Base-by-base conservation (phyloP, 2,888 invertebrate species). In the Pristionchus fissidentatus region DNA sequence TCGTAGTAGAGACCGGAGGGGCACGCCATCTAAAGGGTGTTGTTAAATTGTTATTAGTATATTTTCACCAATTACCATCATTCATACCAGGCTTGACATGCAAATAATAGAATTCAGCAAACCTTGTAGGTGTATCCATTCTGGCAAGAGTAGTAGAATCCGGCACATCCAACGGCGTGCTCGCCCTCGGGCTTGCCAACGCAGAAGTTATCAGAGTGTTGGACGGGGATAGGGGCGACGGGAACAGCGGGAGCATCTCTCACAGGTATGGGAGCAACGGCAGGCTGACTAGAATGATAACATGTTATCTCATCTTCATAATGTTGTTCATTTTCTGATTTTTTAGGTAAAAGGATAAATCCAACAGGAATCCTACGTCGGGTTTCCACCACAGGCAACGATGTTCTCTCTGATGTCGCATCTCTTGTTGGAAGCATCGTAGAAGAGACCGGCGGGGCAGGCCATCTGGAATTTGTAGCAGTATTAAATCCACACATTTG, bases 1-100 rank as follows among this genome's bases (percentile, higher is more conserved):
- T 85, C 84, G 81, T 77, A 88, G 66, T 78, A 41, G 22, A 85
- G 83, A 7, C 85, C 85, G 22, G 62, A 38, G 15, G 88, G 88
- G 77, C 88, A 88, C 10, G 70, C 49, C 82, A 82, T 82, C 81
- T 66, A n/a, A 55, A 35, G 15, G 38, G 22, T 29, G 32, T 13
- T 10, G 29, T 29, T 19, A 70, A 70, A 35, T 29, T 70, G n/a
- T n/a, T n/a, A n/a, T n/a, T n/a, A n/a, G n/a, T n/a, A n/a, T n/a
- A n/a, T n/a, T n/a, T n/a, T n/a, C n/a, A n/a, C n/a, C n/a, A n/a
- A n/a, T n/a, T n/a, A n/a, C n/a, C n/a, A 55, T n/a, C 22, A 70
- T 41, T 35, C 38, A 19, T 35, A 13, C 52, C 15, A 3, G n/a
- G 3, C 4, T 52, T n/a, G n/a, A 52, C 15, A 15, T 52, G n/a